phyloP scores from a whole-genome alignment of 2,888 invertebrate species.

The Melanchra persicariae region DNA sequence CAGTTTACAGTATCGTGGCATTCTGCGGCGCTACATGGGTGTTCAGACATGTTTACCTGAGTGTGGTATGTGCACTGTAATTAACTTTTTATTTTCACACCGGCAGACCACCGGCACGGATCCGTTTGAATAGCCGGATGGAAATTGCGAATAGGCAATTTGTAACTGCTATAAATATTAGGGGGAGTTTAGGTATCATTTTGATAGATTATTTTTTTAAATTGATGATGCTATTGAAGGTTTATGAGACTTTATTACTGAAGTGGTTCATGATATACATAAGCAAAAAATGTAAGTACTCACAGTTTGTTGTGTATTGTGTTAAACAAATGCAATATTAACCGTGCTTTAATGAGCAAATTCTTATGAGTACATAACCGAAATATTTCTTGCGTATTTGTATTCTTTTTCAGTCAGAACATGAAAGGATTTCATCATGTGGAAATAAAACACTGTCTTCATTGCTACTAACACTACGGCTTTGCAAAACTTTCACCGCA shows the following conservation, averaged over 20 bases:
- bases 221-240: background rate
- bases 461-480: background rate
- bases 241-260: background rate
- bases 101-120: conserved; percentile 60
- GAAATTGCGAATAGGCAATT: conserved; percentile 58
- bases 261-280: background rate
- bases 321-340: too few species aligned
- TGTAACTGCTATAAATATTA: conserved; percentile 48
- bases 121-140: conserved; percentile 58
- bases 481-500: background rate
- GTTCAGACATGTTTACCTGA: conserved; percentile 81
- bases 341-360: too few species aligned
- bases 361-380: too few species aligned
- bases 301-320: too few species aligned
- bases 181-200: conserved; percentile 4
- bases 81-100: conserved; percentile 81
- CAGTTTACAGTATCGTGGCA: conserved; percentile 58
- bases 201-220: conserved; percentile 21
- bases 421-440: too few species aligned
- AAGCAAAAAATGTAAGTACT: too few species aligned
- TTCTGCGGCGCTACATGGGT: conserved; percentile 76
- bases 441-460: too few species aligned
- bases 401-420: too few species aligned
- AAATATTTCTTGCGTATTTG: too few species aligned
- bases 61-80: conserved; percentile 72